phyloP scores from a whole-genome alignment of 2,888 invertebrate species.

The Agrochola litura region DNA sequence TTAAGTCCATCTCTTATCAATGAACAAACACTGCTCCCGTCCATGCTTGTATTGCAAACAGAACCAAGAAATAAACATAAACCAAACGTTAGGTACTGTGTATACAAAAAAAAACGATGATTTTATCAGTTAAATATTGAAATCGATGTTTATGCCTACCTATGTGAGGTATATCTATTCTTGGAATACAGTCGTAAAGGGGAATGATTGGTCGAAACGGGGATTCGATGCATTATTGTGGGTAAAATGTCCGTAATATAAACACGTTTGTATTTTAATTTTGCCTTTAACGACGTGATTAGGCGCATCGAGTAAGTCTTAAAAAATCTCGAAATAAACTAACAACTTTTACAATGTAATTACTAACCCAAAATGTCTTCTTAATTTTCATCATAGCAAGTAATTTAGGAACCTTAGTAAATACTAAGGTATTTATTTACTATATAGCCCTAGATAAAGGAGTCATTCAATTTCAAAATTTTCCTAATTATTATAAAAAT shows the following conservation, averaged over 20 bases:
- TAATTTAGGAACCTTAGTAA: constrained; percentile 3
- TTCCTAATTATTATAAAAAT: too few species aligned
- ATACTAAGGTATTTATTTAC: background rate
- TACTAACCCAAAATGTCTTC: constrained; percentile 35
- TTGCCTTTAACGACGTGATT: constrained; percentile 61
- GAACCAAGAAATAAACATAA: constrained; percentile 56
- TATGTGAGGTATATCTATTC: constrained; percentile 54
- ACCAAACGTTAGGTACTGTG: constrained; percentile 48
- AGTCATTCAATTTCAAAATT: background rate
- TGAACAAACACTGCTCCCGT: constrained; percentile 71
- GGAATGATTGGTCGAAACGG: constrained; percentile 53
- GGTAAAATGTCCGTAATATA: constrained; percentile 48
- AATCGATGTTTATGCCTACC: constrained; percentile 53
- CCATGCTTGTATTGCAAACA: constrained; percentile 65
- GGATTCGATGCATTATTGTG: constrained; percentile 57
- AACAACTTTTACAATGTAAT: constrained; percentile 25
- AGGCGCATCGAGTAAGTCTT: constrained; percentile 43
- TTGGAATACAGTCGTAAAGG: constrained; percentile 61
- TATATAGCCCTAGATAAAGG: background rate
- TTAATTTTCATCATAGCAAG: constrained; percentile 16
- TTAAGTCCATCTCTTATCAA: constrained; percentile 73
- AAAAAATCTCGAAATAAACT: constrained; percentile 56
- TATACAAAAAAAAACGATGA: constrained; percentile 51
- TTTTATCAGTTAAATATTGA: constrained; percentile 66
- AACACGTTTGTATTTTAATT: constrained; percentile 63